These are phyloP conservation scores for Mobula hypostoma DNA, from an alignment of 2,113 vertebrate species.

Conservation along the genomic window DNA sequence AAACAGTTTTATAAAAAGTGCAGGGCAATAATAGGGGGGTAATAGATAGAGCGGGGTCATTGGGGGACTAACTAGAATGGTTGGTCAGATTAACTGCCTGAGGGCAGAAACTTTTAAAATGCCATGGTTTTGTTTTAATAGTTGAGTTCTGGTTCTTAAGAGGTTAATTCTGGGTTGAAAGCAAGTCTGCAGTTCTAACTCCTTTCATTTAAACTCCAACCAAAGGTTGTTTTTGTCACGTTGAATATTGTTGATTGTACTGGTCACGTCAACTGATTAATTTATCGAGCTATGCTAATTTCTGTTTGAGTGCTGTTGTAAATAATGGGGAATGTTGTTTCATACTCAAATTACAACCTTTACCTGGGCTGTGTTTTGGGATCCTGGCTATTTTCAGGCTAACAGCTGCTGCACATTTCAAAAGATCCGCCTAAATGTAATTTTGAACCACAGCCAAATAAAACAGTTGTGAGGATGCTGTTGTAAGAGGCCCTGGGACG, in stretches of 20 bases:
- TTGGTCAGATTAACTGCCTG: too few relatives aligned
- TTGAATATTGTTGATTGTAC: not conserved
- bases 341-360: not conserved
- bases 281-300: not conserved
- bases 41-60: too few relatives aligned
- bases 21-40: too few relatives aligned
- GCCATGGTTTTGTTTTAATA: too few relatives aligned
- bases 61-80: too few relatives aligned
- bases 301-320: conserved; percentile 8
- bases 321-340: conserved; percentile 11
- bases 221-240: conserved; percentile 28
- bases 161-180: not conserved
- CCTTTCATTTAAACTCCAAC: not conserved
- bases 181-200: not conserved
- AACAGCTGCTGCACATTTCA: conserved; percentile 39
- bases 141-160: conserved; percentile 4
- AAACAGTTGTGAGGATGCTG: conserved; percentile 45
- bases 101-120: too few relatives aligned
- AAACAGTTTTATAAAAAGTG: too few relatives aligned
- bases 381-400: conserved; percentile 26
- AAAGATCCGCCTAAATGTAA: conserved; percentile 43
- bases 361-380: not conserved
- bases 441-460: conserved; percentile 47
- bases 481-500: conserved; percentile 38
- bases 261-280: not conserved